These are phyloP conservation scores for Siniperca knerii DNA, from an alignment of 2,113 vertebrate genomes.

Conservation along the genomic window DNA sequence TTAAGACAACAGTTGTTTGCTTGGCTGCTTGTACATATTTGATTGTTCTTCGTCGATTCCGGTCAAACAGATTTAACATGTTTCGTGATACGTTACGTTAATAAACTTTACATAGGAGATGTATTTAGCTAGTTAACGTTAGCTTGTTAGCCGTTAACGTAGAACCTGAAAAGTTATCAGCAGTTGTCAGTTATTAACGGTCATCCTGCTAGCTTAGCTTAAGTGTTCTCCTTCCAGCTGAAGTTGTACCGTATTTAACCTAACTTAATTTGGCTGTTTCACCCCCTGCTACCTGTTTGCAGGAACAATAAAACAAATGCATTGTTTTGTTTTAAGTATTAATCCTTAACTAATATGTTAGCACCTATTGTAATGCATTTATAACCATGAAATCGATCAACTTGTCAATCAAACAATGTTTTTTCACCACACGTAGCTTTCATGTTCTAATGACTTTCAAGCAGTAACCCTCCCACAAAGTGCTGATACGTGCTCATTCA, in stretches of 20 bases:
- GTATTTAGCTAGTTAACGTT: conserved; percentile 55
- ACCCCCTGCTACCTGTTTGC: not conserved
- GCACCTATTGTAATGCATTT: not conserved
- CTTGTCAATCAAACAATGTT: not conserved
- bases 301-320: not conserved
- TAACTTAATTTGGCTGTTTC: not conserved
- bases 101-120: not conserved
- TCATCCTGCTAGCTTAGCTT: not conserved
- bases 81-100: not conserved
- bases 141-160: conserved; percentile 20
- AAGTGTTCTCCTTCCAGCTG: not conserved
- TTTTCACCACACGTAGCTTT: not conserved
- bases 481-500: not conserved
- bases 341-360: not conserved
- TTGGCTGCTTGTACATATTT: rapidly evolving
- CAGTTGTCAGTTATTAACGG: not conserved
- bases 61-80: no score
- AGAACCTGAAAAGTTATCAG: conserved; percentile 12
- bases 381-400: not conserved
- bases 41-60: not conserved
- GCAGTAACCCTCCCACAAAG: not conserved
- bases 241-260: not conserved
- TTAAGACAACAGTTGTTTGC: not conserved
- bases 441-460: not conserved
- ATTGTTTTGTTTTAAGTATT: not conserved